Conservation (phyloP, 2,797 vertebrate species). For the Chelmon rostratus region DNA sequence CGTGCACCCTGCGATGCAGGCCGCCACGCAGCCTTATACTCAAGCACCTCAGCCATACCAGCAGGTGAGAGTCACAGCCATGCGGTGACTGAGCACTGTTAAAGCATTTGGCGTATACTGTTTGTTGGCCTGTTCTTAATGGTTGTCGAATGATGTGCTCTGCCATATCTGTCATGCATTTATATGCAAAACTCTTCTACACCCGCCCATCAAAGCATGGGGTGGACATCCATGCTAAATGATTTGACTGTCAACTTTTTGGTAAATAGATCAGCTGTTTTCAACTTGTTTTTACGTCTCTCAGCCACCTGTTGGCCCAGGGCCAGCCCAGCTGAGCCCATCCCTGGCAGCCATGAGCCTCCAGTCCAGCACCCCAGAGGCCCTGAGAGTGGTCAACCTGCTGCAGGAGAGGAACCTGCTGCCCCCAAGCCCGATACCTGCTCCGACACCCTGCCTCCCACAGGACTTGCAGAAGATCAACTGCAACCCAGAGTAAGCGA, state of each 20-base stretch:
- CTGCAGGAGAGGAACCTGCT: conserved; percentile 97
- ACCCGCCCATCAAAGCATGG: not conserved
- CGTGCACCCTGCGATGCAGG: conserved; percentile 82
- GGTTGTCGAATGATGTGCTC: not conserved
- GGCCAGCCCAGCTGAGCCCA: conserved; percentile 88
- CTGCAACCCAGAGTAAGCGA: conserved; percentile 94
- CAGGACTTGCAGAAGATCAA: conserved; percentile 96
- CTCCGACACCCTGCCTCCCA: conserved; percentile 92
- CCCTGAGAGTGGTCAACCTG: conserved; percentile 93
- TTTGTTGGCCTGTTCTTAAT: not conserved
- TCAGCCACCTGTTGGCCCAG: conserved; percentile 86
- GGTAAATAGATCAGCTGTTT: not conserved
- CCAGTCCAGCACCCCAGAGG: conserved; percentile 89
- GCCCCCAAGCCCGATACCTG: conserved; percentile 84
- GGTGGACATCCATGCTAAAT: not conserved
- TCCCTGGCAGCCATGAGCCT: conserved; percentile 91
- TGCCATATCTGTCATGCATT: not conserved
- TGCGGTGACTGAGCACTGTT: not conserved
- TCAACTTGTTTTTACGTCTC: not conserved
- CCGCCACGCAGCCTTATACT: conserved; percentile 87
- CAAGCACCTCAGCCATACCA: conserved; percentile 88
- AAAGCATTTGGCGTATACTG: not conserved
- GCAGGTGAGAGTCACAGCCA: conserved; percentile 85
- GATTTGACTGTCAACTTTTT: not conserved
- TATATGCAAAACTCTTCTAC: not conserved